Conservation (phyloP, 1,140 invertebrate species). For the Drepana arcuata region DNA sequence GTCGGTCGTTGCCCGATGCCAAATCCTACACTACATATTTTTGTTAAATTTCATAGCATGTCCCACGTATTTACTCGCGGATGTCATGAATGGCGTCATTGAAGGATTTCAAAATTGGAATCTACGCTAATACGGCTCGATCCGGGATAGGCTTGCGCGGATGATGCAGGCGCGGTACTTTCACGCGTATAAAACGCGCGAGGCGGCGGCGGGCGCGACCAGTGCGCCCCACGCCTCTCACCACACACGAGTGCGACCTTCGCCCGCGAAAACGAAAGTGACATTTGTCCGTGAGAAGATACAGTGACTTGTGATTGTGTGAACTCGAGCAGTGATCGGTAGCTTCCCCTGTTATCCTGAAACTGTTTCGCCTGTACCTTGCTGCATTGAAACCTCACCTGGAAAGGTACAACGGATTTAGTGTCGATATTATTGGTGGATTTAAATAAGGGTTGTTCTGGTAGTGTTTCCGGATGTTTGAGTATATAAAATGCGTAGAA, state of each 20-base stretch:
- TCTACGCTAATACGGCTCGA: slow-evolving; percentile 30
- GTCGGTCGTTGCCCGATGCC: too few relatives aligned
- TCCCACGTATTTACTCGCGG: slow-evolving; percentile 20
- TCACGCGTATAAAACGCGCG: slow-evolving; percentile 61
- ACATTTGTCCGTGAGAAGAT: slow-evolving; percentile 23
- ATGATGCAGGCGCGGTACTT: slow-evolving; percentile 46
- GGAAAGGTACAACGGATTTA: slow-evolving; percentile 53
- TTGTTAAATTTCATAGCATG: too few relatives aligned
- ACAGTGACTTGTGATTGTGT: slow-evolving; percentile 55
- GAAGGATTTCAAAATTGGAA: slow-evolving; percentile 52
- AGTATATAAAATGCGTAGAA: too few relatives aligned
- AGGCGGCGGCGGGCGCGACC: slow-evolving; percentile 44
- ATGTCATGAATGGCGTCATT: slow-evolving; percentile 39
- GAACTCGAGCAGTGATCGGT: slow-evolving; percentile 58
- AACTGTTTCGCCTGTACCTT: slow-evolving; percentile 42
- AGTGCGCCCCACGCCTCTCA: slow-evolving; percentile 40
- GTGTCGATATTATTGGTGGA: slow-evolving; percentile 20
- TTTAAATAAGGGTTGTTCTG: too few relatives aligned
- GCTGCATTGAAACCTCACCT: slow-evolving; percentile 40
- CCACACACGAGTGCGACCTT: slow-evolving; percentile 15
- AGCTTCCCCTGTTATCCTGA: slow-evolving; percentile 59
- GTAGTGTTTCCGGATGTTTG: too few relatives aligned
- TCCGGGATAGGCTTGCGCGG: slow-evolving; percentile 52
- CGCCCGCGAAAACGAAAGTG: slow-evolving; percentile 60
- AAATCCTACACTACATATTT: too few relatives aligned